Evolutionary conservation across 2,113 vertebrate genomes (phyloP).

Genomic region (Polypterus senegalus): DNA sequence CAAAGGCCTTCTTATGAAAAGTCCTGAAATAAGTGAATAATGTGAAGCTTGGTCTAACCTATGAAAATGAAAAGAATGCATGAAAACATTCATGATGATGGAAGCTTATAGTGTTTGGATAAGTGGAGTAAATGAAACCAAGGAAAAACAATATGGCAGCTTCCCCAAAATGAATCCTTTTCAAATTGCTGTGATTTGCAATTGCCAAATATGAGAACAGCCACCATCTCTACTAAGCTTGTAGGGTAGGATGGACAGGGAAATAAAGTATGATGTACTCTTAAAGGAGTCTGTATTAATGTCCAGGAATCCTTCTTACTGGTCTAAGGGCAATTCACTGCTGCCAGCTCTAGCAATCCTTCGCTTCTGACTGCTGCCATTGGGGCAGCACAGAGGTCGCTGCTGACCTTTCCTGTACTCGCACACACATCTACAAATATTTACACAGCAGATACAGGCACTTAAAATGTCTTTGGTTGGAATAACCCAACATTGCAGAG

Average conservation of each 20-base stretch:
- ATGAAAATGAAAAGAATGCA: not conserved
- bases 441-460: constrained; percentile 98
- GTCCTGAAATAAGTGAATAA: not conserved
- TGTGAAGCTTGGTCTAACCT: not conserved
- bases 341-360: constrained; percentile 23
- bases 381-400: constrained; percentile 45
- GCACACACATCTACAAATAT: constrained; percentile 77
- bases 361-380: constrained; percentile 18
- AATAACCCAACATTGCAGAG: constrained; percentile 90
- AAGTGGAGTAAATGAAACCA: not conserved
- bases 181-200: not conserved
- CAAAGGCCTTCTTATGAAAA: not conserved
- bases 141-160: not conserved
- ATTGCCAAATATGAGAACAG: not conserved
- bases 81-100: not conserved
- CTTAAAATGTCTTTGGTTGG: constrained; percentile 99
- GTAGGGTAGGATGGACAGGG: constrained; percentile 23
- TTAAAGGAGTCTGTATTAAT: constrained; percentile 28
- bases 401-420: constrained; percentile 42
- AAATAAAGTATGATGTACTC: constrained; percentile 31
- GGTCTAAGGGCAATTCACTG: constrained; percentile 23
- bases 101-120: not conserved
- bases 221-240: constrained; percentile 8
- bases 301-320: constrained; percentile 26
- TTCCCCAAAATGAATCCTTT: not conserved